These are phyloP conservation scores for Pandion haliaetus DNA, from an alignment of 2,113 vertebrate genomes.

Conservation along the genomic window DNA sequence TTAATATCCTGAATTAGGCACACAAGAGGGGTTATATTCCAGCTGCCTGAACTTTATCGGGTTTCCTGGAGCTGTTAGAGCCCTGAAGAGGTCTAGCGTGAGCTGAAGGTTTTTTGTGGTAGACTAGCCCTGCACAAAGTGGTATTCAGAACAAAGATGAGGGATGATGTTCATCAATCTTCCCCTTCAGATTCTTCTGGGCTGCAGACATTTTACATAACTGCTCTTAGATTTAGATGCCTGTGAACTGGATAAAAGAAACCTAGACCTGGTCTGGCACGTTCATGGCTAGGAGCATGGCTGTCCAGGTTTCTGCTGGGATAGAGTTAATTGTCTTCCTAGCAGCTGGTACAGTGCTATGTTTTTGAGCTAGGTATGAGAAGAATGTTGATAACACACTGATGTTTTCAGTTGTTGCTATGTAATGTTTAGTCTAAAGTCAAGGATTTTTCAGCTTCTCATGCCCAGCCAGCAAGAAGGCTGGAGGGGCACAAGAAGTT, in stretches of 20 bases:
- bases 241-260: neutral
- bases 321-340: too few species aligned
- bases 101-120: neutral
- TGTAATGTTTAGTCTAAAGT: too few species aligned
- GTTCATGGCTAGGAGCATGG: neutral
- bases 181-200: neutral
- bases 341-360: too few species aligned
- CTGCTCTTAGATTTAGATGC: neutral
- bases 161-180: neutral
- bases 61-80: neutral
- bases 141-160: neutral
- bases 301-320: too few species aligned
- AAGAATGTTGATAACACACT: too few species aligned
- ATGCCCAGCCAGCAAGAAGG: too few species aligned
- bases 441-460: too few species aligned
- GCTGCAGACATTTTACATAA: neutral
- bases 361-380: too few species aligned
- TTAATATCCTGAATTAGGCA: neutral
- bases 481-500: too few species aligned
- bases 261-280: neutral
- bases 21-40: neutral
- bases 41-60: neutral
- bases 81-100: accelerated
- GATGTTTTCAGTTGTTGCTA: too few species aligned
- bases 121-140: neutral